A percentile compares a stretch with the other conserved stretches of the same genome.
Evolutionary conservation across 2,113 vertebrate species (phyloP).

Genomic region (Gymnobelideus leadbeateri): DNA sequence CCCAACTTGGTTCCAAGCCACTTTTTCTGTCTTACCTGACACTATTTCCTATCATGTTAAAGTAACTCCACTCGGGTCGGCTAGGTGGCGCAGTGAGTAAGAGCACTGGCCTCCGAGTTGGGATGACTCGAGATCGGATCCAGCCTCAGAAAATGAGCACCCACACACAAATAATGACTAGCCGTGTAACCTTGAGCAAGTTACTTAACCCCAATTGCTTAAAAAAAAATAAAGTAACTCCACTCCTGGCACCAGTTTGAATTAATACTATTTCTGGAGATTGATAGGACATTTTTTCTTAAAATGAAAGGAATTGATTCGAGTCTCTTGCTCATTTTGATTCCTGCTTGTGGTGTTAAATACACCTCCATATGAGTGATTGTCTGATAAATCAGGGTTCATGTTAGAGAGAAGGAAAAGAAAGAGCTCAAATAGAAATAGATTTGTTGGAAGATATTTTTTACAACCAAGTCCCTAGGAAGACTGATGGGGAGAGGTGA

Average conservation of each 20-base stretch:
- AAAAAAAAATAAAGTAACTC: background rate
- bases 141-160: no score
- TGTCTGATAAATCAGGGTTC: background rate
- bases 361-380: background rate
- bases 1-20: background rate
- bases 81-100: no score
- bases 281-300: background rate
- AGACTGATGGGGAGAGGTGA: background rate
- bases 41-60: background rate
- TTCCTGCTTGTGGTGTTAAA: background rate
- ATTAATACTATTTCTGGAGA: background rate
- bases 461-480: background rate
- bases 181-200: no score
- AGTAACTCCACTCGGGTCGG: background rate
- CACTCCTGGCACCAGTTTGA: background rate
- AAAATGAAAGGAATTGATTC: no score
- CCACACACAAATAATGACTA: no score
- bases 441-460: background rate
- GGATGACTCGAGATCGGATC: no score
- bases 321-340: background rate
- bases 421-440: background rate
- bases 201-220: no score
- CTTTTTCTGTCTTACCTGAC: background rate
- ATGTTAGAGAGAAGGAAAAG: background rate
- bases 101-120: no score